phyloP scores from a whole-genome alignment of 2,888 invertebrate species.

The Diogma glabrata region DNA sequence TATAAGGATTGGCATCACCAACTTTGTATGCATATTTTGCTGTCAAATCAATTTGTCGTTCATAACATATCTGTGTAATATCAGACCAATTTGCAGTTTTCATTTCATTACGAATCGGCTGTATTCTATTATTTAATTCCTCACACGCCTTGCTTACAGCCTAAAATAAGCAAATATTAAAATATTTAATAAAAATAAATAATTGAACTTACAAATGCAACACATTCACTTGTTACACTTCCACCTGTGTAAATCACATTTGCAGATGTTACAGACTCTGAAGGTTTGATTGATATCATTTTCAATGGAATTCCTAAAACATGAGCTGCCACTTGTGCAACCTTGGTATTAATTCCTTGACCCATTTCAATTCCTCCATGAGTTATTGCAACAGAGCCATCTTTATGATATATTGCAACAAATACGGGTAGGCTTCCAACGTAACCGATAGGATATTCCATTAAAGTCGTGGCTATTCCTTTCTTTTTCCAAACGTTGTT shows the following conservation, averaged over 20 bases:
- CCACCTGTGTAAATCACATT: conserved; percentile 54
- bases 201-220: no score
- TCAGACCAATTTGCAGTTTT: conserved; percentile 30
- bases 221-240: conserved; percentile 53
- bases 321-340: conserved; percentile 57
- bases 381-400: conserved; percentile 54
- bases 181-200: no score
- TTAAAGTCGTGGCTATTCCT: conserved; percentile 51
- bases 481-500: conserved; percentile 68
- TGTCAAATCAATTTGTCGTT: conserved; percentile 24
- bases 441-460: conserved; percentile 49
- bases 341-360: conserved; percentile 73
- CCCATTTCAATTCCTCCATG: conserved; percentile 65
- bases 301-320: conserved; percentile 52
- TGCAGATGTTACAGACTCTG: conserved; percentile 45
- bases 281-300: conserved; percentile 51
- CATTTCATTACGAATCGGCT: conserved; percentile 28
- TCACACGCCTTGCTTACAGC: conserved; percentile 37
- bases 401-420: conserved; percentile 56
- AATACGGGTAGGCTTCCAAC: conserved; percentile 45
- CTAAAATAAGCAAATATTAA: no score
- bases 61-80: conserved; percentile 22
- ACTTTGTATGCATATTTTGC: conserved; percentile 24
- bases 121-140: conserved; percentile 31
- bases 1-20: conserved; percentile 39